Evolutionary conservation across 2,888 invertebrate species (phyloP).

Genomic region (Hofmannophila pseudospretella): DNA sequence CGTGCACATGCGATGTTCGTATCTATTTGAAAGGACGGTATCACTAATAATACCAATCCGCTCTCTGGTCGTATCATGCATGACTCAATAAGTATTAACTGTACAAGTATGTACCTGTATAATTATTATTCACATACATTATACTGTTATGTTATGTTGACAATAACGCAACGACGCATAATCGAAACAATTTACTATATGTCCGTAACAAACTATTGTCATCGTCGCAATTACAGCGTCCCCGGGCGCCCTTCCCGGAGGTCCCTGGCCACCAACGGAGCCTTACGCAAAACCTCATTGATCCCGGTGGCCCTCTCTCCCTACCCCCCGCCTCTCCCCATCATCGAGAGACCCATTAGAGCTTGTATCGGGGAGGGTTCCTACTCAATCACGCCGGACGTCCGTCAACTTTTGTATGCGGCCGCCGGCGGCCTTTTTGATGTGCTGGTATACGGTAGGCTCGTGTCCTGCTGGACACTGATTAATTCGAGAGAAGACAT

Average conservation of each 20-base stretch:
- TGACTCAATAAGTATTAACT: no score
- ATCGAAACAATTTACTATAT: background rate
- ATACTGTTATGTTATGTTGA: no score
- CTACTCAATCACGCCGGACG: slow-evolving; percentile 64
- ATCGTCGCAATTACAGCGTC: slow-evolving; percentile 42
- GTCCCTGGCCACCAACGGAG: slow-evolving; percentile 30
- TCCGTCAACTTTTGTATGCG: slow-evolving; percentile 61
- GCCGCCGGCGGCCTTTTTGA: slow-evolving; percentile 37
- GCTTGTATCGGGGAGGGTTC: slow-evolving; percentile 56
- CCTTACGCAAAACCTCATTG: slow-evolving; percentile 41
- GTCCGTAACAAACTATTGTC: slow-evolving; percentile 31
- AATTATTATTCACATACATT: no score
- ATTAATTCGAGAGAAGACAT: slow-evolving; percentile 36
- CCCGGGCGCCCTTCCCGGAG: slow-evolving; percentile 48
- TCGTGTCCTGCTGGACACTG: slow-evolving; percentile 32
- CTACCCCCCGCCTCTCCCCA: slow-evolving; percentile 1
- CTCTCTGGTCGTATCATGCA: no score
- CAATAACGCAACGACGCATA: background rate
- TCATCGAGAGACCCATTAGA: slow-evolving; percentile 54
- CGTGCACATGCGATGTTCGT: no score
- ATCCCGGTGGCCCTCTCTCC: slow-evolving; percentile 19
- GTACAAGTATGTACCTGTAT: no score
- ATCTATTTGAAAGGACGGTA: no score
- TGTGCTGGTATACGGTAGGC: no score
- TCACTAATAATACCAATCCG: no score